Conservation (phyloP, 2,888 invertebrate genomes). For the Cosmorhoe ocellata region DNA sequence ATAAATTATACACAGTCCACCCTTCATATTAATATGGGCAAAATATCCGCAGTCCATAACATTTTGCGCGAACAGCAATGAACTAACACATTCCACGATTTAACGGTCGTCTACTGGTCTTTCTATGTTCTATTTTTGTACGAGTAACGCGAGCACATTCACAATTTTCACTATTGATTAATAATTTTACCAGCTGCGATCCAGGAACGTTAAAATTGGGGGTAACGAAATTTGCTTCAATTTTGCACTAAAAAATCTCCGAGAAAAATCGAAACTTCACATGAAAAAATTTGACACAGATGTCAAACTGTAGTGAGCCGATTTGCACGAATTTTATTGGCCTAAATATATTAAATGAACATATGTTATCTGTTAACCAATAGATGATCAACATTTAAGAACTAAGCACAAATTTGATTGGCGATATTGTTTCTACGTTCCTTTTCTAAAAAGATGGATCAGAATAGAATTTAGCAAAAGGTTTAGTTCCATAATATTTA, state of each 20-base stretch:
- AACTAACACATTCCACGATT: conserved; percentile 61
- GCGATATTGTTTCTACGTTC: conserved; percentile 32
- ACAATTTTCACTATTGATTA: conserved; percentile 45
- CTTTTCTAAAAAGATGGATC: conserved; percentile 10
- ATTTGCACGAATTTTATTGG: conserved; percentile 14
- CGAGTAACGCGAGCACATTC: conserved; percentile 46
- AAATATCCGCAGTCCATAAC: conserved; percentile 75
- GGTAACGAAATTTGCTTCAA: conserved; percentile 46
- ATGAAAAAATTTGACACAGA: conserved; percentile 49
- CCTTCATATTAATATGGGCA: conserved; percentile 83
- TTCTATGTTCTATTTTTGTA: conserved; percentile 34
- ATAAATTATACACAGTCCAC: conserved; percentile 81
- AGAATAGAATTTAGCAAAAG: too few relatives aligned
- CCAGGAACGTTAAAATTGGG: conserved; percentile 44
- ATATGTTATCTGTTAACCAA: conserved; percentile 50
- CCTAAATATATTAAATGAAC: conserved; percentile 21
- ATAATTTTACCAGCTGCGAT: conserved; percentile 42
- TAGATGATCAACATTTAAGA: conserved; percentile 62
- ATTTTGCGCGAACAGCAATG: conserved; percentile 69
- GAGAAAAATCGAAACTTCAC: conserved; percentile 36
- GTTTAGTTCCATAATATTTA: too few relatives aligned
- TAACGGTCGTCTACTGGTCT: conserved; percentile 39
- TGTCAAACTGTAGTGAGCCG: conserved; percentile 40
- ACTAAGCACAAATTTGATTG: conserved; percentile 38
- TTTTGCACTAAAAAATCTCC: conserved; percentile 48